Base-by-base conservation (phyloP, 2,797 vertebrate species). In the Sparidentex hasta region DNA sequence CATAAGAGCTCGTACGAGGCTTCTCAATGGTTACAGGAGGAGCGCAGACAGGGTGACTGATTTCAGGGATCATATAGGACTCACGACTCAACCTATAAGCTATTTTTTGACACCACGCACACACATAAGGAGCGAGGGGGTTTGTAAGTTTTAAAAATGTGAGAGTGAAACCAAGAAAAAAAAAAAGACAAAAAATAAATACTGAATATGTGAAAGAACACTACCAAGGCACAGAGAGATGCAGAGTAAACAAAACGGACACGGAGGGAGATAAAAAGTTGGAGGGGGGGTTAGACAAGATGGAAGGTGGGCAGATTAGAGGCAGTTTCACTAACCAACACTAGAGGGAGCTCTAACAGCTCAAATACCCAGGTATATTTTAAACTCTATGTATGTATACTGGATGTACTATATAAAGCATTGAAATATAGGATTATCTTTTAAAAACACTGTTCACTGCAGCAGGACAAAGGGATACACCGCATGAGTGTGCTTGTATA, bases 211-310 rank as follows among this genome's bases (percentile, higher is more conserved):
- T 86, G 76, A 88, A 84, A 82, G 65, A 92, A 93, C 70, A 86
- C 74, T 87, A 92, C 77, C 76, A 94, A 94, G 94, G 94, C 94
- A 94, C 94, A 90, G 87, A 93, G 88, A 93, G 82, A 90, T 94
- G 90, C 87, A 92, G 85, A 90, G 65, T 78, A 65, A 87, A 87
- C 74, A 70, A 71, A 84, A 79, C 48, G 21, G 63, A 83, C 68
- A 88, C 64, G 65, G 29, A 48, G 72, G 80, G 81, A 75, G 51
- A 73, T 61, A 4, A 67, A 88, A 81, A 27, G 41, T 33, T 27
- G 27, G 27, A 3, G 27, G 27, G 29, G 52, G 25, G 14, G 64
- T 44, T 46, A 62, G 71, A 80, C 69, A 68, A 80, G 68, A 80
- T 61, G 70, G 38, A 67, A 71, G 84, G 57, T 73, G 75, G 71